Percentiles rank a stretch among this genome's conserved stretches.
These are phyloP conservation scores for Astyanax mexicanus DNA, from an alignment of 2,797 vertebrate species.

Conservation along the genomic window DNA sequence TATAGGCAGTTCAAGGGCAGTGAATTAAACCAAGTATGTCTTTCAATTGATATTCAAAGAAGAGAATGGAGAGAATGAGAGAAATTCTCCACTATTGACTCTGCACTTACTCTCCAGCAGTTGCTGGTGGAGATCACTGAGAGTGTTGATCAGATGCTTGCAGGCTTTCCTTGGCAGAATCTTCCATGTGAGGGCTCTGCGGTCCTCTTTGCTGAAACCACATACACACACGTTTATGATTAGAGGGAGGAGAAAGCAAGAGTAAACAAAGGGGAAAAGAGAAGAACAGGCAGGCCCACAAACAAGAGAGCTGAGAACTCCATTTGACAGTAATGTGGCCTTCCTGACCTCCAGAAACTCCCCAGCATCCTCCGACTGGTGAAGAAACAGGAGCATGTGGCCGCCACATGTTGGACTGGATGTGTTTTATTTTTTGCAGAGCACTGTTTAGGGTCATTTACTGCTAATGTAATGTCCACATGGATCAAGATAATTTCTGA, in stretches of 20 bases:
- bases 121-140: conserved; percentile 92
- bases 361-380: conserved; percentile 20
- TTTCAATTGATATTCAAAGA: neutral
- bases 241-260: conserved; percentile 14
- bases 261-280: conserved; percentile 9
- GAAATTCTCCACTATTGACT: conserved; percentile 23
- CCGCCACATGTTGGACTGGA: conserved; percentile 42
- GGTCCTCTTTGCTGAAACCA: conserved; percentile 90
- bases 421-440: conserved; percentile 33
- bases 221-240: conserved; percentile 45
- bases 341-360: conserved; percentile 18
- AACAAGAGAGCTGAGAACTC: conserved; percentile 25
- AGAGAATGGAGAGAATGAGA: neutral
- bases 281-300: neutral
- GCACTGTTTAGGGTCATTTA: conserved; percentile 32
- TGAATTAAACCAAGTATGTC: conserved; percentile 18
- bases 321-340: conserved; percentile 31
- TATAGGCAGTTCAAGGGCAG: conserved; percentile 18
- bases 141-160: conserved; percentile 93
- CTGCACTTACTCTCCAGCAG: conserved; percentile 89
- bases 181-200: conserved; percentile 94
- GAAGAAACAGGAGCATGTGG: conserved; percentile 52
- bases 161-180: conserved; percentile 96
- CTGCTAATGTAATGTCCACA: conserved; percentile 41
- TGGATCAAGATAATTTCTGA: conserved; percentile 12